A percentile compares a stretch with the other conserved stretches of the same genome.
phyloP scores from a whole-genome alignment of 1,140 invertebrate species.

The Drosophila littoralis region DNA sequence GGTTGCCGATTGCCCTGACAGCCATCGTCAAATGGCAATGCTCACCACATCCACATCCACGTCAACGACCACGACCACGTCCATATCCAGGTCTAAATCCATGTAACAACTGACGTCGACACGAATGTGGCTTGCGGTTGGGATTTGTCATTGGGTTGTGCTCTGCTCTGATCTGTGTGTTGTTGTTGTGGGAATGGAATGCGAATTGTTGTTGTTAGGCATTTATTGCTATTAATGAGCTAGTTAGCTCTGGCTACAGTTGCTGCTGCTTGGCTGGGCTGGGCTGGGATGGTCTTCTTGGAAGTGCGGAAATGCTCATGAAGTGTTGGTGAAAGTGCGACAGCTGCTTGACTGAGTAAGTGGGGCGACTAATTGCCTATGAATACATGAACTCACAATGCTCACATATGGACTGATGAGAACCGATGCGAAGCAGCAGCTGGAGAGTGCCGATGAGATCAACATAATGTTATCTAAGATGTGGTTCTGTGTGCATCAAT shows the following conservation, averaged over 20 bases:
- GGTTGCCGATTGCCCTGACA: conserved; percentile 41
- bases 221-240: conserved; percentile 69
- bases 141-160: conserved; percentile 50
- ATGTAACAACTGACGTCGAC: conserved; percentile 67
- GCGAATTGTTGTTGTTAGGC: conserved; percentile 39
- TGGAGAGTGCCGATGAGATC: conserved; percentile 2
- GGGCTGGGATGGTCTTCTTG: conserved; percentile 39
- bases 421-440: conserved; percentile 18
- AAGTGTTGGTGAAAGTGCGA: conserved; percentile 67
- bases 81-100: conserved; percentile 29
- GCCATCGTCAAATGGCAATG: conserved; percentile 31
- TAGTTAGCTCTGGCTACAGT: conserved; percentile 22
- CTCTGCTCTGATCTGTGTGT: neutral
- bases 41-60: conserved; percentile 11
- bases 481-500: too few species aligned
- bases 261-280: neutral
- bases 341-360: conserved; percentile 68
- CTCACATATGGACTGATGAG: conserved; percentile 4
- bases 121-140: conserved; percentile 61
- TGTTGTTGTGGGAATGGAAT: conserved; percentile 33
- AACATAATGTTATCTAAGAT: neutral
- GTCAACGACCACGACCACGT: conserved; percentile 14
- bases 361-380: conserved; percentile 70
- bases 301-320: conserved; percentile 56
- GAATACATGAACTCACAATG: conserved; percentile 49